Percentiles rank a stretch among this genome's conserved stretches.
These are phyloP conservation scores for Chaenodraco wilsoni DNA, from an alignment of 2,797 vertebrate genomes.

Conservation along the genomic window DNA sequence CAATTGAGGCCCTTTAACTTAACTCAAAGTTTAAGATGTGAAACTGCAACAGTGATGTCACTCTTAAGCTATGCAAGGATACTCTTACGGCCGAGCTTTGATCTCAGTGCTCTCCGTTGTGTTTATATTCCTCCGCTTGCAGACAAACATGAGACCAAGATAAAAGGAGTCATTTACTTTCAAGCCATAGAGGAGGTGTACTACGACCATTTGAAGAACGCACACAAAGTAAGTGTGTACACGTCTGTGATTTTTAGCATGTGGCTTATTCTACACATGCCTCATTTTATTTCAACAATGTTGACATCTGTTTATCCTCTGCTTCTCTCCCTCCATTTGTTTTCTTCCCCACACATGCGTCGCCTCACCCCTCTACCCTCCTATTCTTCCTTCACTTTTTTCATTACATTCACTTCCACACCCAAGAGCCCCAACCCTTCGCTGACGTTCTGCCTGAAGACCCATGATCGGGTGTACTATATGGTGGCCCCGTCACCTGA, in stretches of 20 bases:
- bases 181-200: conserved; percentile 99
- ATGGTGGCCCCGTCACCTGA: conserved; percentile 96
- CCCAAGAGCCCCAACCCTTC: conserved; percentile 92
- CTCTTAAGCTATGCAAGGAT: conserved; percentile 1
- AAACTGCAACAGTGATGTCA: conserved; percentile 14
- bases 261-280: background rate
- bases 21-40: background rate
- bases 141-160: conserved; percentile 99
- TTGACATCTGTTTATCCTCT: conserved; percentile 50
- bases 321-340: conserved; percentile 18
- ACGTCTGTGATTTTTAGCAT: conserved; percentile 14
- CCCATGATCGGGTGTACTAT: conserved; percentile 96
- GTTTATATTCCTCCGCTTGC: conserved; percentile 57
- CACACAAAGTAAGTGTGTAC: conserved; percentile 90
- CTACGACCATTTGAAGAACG: conserved; percentile 98
- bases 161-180: conserved; percentile 99
- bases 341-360: conserved; percentile 4
- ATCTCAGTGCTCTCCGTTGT: conserved; percentile 25
- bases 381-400: conserved; percentile 8
- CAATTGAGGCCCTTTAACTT: no score
- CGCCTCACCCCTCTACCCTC: background rate
- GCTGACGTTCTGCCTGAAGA: conserved; percentile 97
- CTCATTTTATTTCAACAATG: conserved; percentile 12
- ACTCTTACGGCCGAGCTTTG: conserved; percentile 31
- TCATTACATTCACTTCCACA: conserved; percentile 12